Evolutionary conservation across 2,113 vertebrate genomes (phyloP), one percentile per base, ranked within the genome.

Genomic region (Anolis sagrei): DNA sequence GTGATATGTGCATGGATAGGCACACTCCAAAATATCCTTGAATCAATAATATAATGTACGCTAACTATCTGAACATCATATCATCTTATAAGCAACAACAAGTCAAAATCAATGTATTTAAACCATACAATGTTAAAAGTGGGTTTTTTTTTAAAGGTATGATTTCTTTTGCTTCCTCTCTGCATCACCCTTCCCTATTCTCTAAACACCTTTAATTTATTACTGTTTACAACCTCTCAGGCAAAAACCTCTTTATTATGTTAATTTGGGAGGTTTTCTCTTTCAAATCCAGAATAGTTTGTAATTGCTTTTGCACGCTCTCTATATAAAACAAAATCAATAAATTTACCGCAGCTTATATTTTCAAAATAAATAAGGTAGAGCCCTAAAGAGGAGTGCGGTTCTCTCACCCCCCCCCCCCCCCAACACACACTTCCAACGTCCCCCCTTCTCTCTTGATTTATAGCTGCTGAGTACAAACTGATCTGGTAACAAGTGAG

Each of bases 401-500:
- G 68, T 69, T 85, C 91, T 91, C 91, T 87, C 36, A 1, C 21
- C 48, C 1, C 21, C 36, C 2, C 0, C 36, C 36, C 49, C 3
- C 27, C 0, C 32, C 7, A 27, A 11, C 66, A 62, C 18, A 62
- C 61, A 62, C 49, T 13, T 23, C 39, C 66, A 58, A 49, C 19
- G 18, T 58, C 5, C 1, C 4, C 1, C 58, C 88, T 93, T 89
- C 74, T 90, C 0, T 34, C 86, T 92, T 90, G 94, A 95, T 95
- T 93, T 93, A 92, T 91, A 88, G 78, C 86, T 89, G 25, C 39
- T 88, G 90, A 93, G 83, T 83, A 89, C 85, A 93, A 95, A 94
- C 86, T 93, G 92, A 94, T 93, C 80, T 92, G 70, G 87, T 90
- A 95, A 94, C 90, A 92, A 93, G 81, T 87, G 87, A 93, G 91